phyloP scores from a whole-genome alignment of 2,113 vertebrate species.

The Clarias macrocephalus region DNA sequence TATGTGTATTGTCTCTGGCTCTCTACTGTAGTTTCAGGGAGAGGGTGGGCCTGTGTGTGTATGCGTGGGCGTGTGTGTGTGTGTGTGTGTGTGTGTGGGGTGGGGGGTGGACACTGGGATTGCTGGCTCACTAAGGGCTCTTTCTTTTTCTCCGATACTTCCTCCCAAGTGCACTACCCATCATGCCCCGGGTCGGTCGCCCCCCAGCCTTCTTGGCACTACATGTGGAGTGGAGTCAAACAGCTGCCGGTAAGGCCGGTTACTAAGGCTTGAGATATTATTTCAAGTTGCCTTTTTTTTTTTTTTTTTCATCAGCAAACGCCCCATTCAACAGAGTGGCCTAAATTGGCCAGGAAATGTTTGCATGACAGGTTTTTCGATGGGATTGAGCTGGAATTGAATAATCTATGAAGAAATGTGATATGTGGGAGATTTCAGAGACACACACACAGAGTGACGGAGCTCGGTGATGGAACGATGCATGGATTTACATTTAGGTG shows the following conservation, averaged over 20 bases:
- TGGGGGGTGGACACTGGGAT: slow-evolving; percentile 38
- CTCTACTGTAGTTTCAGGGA: slow-evolving; percentile 60
- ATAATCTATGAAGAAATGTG: background rate
- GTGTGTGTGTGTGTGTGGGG: slow-evolving; percentile 22
- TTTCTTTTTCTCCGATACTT: slow-evolving; percentile 42
- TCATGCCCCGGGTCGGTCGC: background rate
- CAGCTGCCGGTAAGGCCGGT: slow-evolving; percentile 10
- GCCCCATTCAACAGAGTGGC: slow-evolving; percentile 52
- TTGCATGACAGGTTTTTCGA: slow-evolving; percentile 1
- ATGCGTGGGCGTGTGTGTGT: slow-evolving; percentile 56
- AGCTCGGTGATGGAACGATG: slow-evolving; percentile 12
- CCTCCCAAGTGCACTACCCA: slow-evolving; percentile 49
- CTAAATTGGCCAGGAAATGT: slow-evolving; percentile 31
- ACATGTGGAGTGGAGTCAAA: slow-evolving; percentile 13
- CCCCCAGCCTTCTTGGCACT: background rate
- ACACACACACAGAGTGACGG: background rate
- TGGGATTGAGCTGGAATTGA: background rate
- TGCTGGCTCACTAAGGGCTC: slow-evolving; percentile 55
- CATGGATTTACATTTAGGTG: slow-evolving; percentile 22
- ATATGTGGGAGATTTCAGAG: background rate
- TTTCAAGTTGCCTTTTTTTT: slow-evolving; percentile 1
- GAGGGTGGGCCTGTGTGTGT: slow-evolving; percentile 36
- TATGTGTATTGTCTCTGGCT: slow-evolving; percentile 72
- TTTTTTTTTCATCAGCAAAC: slow-evolving; percentile 41
- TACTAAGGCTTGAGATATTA: slow-evolving; percentile 21